Percentiles rank a stretch among this genome's conserved stretches.
These are phyloP conservation scores for Thinocorus orbignyianus DNA, from an alignment of 2,113 vertebrate genomes.

Conservation along the genomic window DNA sequence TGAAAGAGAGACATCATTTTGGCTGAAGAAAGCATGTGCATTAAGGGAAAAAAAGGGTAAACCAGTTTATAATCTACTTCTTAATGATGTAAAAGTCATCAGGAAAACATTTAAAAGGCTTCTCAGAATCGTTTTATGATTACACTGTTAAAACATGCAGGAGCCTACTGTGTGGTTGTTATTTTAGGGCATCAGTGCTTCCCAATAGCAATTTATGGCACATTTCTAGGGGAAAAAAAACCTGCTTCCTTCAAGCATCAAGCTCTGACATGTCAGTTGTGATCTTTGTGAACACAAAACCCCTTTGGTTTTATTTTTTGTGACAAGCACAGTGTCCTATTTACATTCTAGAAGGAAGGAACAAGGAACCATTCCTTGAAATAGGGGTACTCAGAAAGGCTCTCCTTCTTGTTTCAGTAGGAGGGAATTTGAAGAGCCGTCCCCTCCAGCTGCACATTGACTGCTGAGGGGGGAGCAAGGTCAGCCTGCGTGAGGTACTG, in stretches of 20 bases:
- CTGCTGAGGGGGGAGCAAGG: neutral
- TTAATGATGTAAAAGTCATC: neutral
- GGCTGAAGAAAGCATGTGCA: neutral
- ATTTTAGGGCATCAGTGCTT: neutral
- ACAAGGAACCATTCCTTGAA: neutral
- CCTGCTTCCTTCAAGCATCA: slow-evolving; percentile 8
- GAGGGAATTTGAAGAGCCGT: neutral
- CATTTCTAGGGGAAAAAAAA: neutral
- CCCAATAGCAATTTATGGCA: neutral
- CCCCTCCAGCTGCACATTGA: neutral
- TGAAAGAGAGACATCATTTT: neutral
- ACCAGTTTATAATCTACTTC: neutral
- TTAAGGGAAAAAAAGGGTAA: neutral
- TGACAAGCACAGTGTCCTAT: slow-evolving; percentile 8
- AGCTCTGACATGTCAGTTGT: neutral
- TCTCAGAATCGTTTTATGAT: neutral
- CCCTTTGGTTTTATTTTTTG: neutral
- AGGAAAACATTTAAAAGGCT: neutral
- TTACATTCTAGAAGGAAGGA: slow-evolving; percentile 1
- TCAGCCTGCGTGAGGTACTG: fast-evolving
- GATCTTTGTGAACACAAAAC: neutral
- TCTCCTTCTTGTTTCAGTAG: neutral
- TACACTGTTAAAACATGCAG: neutral
- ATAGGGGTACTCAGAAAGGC: neutral
- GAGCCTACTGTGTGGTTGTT: neutral